Conservation (phyloP, 2,888 invertebrate genomes). For the Drosophila silvestris region DNA sequence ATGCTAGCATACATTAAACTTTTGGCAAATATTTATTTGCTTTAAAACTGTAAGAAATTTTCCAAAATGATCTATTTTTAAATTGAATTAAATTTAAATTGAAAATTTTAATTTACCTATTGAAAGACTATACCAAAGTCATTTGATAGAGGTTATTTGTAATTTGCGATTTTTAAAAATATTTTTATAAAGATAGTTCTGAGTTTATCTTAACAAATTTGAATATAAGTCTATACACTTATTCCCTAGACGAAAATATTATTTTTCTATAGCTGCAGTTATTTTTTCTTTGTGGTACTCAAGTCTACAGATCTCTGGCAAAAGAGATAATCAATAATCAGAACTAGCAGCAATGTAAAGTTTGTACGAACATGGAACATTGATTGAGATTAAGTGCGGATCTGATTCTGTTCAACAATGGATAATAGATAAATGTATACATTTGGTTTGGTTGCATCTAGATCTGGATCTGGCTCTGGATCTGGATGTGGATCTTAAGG, state of each 20-base stretch:
- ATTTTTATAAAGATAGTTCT: not conserved
- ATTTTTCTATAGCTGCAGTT: not conserved
- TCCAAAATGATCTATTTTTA: rapidly evolving
- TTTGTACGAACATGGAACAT: constrained; percentile 6
- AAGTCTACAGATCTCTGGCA: constrained; percentile 3
- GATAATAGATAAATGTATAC: constrained; percentile 36
- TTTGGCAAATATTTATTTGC: not conserved
- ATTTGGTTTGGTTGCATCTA: constrained; percentile 11
- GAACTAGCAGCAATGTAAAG: not conserved
- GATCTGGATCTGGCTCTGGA: not conserved
- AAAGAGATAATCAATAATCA: constrained; percentile 4
- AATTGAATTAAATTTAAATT: not conserved
- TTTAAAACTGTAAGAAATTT: not conserved
- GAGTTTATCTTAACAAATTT: not conserved
- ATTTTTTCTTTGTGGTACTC: no score
- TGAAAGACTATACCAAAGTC: rapidly evolving
- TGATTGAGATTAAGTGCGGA: constrained; percentile 58
- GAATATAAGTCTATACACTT: not conserved
- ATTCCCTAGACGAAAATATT: not conserved
- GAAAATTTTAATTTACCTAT: not conserved
- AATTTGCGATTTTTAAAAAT: not conserved
- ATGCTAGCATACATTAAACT: not conserved
- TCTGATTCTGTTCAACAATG: constrained; percentile 49
- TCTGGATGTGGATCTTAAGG: constrained; percentile 8
- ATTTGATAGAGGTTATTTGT: not conserved